Evolutionary conservation across 2,113 vertebrate genomes (phyloP), one percentile per base, ranked within the genome.

Genomic region (Rhipidura dahli): DNA sequence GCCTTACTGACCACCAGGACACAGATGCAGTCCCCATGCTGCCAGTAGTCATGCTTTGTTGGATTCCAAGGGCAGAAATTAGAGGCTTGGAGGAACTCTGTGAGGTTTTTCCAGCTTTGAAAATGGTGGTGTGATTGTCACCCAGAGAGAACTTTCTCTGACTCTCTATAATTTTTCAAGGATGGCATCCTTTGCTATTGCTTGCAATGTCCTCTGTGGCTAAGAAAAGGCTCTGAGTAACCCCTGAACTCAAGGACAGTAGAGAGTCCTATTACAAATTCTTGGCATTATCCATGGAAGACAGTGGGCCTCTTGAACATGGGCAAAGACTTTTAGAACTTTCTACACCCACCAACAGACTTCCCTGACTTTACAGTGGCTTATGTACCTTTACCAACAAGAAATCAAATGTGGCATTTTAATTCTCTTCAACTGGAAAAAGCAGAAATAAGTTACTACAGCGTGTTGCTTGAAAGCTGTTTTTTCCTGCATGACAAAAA

Each of bases 231-330:
- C 22, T 54, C 22, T 24, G 28, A 69, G 18, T 44, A 54, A 69
- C 23, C 14, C 7, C 56, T 37, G 47, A 56, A 37, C 17, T 45
- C 40, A 50, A 37, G 26, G 17, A 45, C 10, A 68, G 20, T 5
- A 35, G 33, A 63, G 11, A 72, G 23, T 42, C 54, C 22, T 69
- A 13, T 45, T 31, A 31, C 4, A 86, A 79, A 45, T 37, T 63
- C 31, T 65, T 83, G 56, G 51, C n/a, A 39, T 75, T 66, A n/a
- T 75, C 20, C 49, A 19, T 71, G 24, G 68, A 76, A 53, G 15
- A 44, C 0, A 0, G 5, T 49, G n/a, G 27, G 22, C 6, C 22
- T 77, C n/a, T 39, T 83, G 49, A 76, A 83, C 6, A 15, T 2
- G 76, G 19, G 14, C 19, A 84, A 80, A 39, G 49, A 35, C 7